These are phyloP conservation scores for Antheraea mylitta DNA, from an alignment of 1,140 invertebrate genomes.

Conservation along the genomic window DNA sequence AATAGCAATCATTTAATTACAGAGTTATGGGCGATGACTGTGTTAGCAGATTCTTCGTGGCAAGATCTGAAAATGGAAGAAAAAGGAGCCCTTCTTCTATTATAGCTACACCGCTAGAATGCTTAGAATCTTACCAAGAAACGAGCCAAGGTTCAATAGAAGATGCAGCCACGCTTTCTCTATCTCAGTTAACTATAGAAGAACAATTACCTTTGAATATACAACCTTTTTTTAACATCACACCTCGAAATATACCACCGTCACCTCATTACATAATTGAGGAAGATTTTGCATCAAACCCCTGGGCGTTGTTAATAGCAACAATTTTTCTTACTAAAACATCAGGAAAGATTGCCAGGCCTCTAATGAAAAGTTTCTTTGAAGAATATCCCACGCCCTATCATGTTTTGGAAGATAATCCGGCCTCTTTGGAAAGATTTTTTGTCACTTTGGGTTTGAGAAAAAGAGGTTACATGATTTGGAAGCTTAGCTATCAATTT, in stretches of 20 bases:
- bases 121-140: slow-evolving; percentile 41
- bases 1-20: slow-evolving; percentile 24
- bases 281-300: slow-evolving; percentile 76
- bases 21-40: slow-evolving; percentile 35
- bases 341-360: slow-evolving; percentile 67
- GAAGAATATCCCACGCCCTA: slow-evolving; percentile 73
- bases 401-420: slow-evolving; percentile 63
- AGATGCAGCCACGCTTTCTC: slow-evolving; percentile 46
- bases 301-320: slow-evolving; percentile 78
- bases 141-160: slow-evolving; percentile 45
- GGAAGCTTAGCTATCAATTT: slow-evolving; percentile 78
- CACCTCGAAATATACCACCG: slow-evolving; percentile 62
- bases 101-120: slow-evolving; percentile 21
- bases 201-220: slow-evolving; percentile 55
- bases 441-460: slow-evolving; percentile 75
- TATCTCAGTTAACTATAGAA: slow-evolving; percentile 61
- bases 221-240: slow-evolving; percentile 63
- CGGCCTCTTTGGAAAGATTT: slow-evolving; percentile 65
- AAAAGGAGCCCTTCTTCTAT: slow-evolving; percentile 27
- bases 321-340: slow-evolving; percentile 80
- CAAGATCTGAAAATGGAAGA: slow-evolving; percentile 18
- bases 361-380: slow-evolving; percentile 73
- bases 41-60: slow-evolving; percentile 53
- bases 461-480: slow-evolving; percentile 75
- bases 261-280: slow-evolving; percentile 79